Percentiles rank a stretch among this genome's conserved stretches.
Conservation (phyloP, 2,113 vertebrate genomes). For the Vanacampus margaritifer region DNA sequence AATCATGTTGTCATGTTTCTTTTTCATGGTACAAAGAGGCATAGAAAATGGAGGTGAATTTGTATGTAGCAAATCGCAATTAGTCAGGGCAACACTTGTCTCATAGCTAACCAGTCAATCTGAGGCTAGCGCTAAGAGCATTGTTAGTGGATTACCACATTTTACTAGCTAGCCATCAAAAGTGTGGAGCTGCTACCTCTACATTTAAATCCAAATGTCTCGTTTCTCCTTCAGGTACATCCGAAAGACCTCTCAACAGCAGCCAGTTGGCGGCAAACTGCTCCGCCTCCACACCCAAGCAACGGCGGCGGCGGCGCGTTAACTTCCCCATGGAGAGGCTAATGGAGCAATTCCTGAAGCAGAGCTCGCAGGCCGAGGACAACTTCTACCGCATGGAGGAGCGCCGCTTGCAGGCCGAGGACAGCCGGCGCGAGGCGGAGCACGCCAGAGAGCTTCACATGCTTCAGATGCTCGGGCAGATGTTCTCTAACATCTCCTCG, state of each 20-base stretch:
- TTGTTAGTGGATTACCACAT: background rate
- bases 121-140: background rate
- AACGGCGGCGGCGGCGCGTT: conserved; percentile 75
- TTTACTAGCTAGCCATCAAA: background rate
- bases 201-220: background rate
- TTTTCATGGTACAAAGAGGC: too few species aligned
- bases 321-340: conserved; percentile 84
- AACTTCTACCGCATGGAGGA: conserved; percentile 85
- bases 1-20: too few species aligned
- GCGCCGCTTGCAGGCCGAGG: conserved; percentile 83
- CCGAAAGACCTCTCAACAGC: conserved; percentile 62
- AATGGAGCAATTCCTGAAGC: conserved; percentile 87
- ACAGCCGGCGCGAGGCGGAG: conserved; percentile 81
- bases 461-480: conserved; percentile 89
- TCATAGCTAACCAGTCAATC: background rate
- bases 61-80: too few species aligned
- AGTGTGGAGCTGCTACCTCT: background rate
- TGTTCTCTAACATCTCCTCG: conserved; percentile 80
- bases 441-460: conserved; percentile 85
- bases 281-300: conserved; percentile 70
- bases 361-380: conserved; percentile 82
- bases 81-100: too few species aligned
- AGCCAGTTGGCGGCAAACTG: conserved; percentile 48
- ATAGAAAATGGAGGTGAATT: too few species aligned
- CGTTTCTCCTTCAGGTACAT: conserved; percentile 37